A percentile compares a stretch with the other conserved stretches of the same genome.
Evolutionary conservation across 2,797 vertebrate genomes (phyloP).

Genomic region (Kryptopterus vitreolus): DNA sequence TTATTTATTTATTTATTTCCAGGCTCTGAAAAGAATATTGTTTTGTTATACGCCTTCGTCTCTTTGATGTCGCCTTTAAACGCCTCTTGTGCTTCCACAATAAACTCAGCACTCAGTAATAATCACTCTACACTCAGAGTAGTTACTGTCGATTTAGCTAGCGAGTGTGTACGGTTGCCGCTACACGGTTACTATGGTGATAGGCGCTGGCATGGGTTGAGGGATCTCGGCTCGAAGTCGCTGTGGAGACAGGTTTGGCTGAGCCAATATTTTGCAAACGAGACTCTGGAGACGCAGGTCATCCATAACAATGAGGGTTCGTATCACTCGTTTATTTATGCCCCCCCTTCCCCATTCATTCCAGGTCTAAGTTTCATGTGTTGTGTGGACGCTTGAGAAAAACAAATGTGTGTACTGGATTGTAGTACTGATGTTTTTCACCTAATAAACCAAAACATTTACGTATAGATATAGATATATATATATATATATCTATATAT

Average conservation of each 20-base stretch:
- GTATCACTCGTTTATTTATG: constrained; percentile 34
- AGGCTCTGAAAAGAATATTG: not conserved
- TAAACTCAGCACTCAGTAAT: constrained; percentile 5
- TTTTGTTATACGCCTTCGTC: not conserved
- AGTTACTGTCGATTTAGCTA: constrained; percentile 70
- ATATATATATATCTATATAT: no score
- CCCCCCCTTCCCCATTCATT: not conserved
- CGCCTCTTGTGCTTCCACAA: not conserved
- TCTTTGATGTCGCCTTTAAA: not conserved
- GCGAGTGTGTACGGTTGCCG: constrained; percentile 67
- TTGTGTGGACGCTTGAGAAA: not conserved
- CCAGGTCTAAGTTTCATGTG: not conserved
- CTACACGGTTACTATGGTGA: constrained; percentile 73
- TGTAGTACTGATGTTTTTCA: not conserved
- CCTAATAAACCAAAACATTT: not conserved
- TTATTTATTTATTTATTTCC: no score
- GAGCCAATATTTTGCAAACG: constrained; percentile 56
- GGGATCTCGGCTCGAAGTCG: constrained; percentile 66
- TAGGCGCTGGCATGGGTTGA: constrained; percentile 55
- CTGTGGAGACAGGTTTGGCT: constrained; percentile 58
- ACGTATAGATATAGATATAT: no score
- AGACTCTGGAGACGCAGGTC: constrained; percentile 50
- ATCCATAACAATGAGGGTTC: constrained; percentile 44
- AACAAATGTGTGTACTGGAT: not conserved
- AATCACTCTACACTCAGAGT: constrained; percentile 35